phyloP scores from a whole-genome alignment of 2,797 vertebrate genomes.

The Ficedula albicollis region DNA sequence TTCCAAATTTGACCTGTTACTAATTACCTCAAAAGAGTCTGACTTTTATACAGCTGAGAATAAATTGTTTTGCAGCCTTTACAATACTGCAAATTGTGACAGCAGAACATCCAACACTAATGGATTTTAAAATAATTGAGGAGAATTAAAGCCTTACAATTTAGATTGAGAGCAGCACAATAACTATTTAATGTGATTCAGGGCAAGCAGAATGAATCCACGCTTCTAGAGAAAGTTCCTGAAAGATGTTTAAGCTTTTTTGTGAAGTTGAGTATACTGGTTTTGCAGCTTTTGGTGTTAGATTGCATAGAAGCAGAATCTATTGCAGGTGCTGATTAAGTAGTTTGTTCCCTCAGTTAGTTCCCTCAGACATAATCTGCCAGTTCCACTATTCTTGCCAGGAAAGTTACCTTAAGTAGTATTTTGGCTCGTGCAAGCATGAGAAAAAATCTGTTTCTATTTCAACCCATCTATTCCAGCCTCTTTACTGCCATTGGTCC shows the following conservation, averaged over 20 bases:
- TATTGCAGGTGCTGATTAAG: not conserved
- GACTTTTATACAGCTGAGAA: not conserved
- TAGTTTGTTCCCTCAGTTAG: not conserved
- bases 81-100: not conserved
- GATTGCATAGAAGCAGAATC: not conserved
- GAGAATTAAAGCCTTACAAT: not conserved
- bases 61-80: not conserved
- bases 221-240: not conserved
- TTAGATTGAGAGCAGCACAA: not conserved
- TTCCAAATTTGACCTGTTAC: not conserved
- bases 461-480: not conserved
- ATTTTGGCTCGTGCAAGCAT: not conserved
- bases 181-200: not conserved
- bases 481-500: not conserved
- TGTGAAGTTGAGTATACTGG: not conserved
- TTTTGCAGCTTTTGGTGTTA: not conserved
- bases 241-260: not conserved
- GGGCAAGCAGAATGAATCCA: not conserved
- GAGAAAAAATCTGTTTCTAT: not conserved
- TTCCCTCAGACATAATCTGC: not conserved
- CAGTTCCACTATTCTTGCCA: not conserved
- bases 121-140: not conserved
- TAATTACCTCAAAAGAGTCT: not conserved
- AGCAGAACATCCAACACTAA: not conserved
- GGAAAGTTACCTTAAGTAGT: not conserved